These are phyloP conservation scores for Nymphicus hollandicus DNA, from an alignment of 2,113 vertebrate species.

Conservation along the genomic window DNA sequence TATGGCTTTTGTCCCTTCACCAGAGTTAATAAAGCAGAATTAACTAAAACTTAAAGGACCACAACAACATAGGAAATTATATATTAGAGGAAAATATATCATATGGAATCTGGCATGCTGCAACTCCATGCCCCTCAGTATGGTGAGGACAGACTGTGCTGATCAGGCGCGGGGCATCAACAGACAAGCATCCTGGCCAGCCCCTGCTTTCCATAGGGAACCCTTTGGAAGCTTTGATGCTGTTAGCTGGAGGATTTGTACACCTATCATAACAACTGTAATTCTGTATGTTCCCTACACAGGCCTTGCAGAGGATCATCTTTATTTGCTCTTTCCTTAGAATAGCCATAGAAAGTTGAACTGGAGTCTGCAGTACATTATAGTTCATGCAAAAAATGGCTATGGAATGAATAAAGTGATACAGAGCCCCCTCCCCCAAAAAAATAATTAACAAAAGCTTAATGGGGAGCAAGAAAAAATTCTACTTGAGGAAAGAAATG, in stretches of 20 bases:
- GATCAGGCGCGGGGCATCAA: neutral
- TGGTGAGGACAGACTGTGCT: neutral
- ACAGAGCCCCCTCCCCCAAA: fast-evolving
- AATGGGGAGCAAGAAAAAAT: neutral
- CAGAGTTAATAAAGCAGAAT: neutral
- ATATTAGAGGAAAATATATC: neutral
- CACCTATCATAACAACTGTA: neutral
- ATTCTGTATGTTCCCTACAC: neutral
- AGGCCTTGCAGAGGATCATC: neutral
- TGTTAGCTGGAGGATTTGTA: neutral
- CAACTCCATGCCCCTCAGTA: neutral
- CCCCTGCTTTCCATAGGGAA: neutral
- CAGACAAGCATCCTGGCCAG: neutral
- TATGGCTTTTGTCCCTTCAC: neutral
- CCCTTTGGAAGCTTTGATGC: neutral
- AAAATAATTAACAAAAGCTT: neutral
- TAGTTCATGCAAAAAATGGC: neutral
- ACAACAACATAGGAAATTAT: neutral
- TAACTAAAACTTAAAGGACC: neutral
- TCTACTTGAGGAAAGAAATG: neutral
- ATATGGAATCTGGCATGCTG: neutral
- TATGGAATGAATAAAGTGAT: neutral
- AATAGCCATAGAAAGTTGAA: neutral
- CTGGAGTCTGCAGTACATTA: neutral
- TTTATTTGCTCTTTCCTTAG: neutral